phyloP scores from a whole-genome alignment of 2,888 invertebrate species.

The Orchestes rusci region DNA sequence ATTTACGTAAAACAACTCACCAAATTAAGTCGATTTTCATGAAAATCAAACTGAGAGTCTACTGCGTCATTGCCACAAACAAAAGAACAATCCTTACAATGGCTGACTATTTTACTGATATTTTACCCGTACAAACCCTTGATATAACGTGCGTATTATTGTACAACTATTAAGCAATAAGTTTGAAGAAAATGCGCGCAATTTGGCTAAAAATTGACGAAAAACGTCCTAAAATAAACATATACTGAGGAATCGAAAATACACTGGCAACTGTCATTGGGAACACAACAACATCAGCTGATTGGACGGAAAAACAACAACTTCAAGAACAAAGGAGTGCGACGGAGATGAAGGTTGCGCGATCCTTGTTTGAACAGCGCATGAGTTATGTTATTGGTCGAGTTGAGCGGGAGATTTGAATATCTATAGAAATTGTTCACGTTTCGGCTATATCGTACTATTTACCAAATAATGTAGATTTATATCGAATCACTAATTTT shows the following conservation, averaged over 20 bases:
- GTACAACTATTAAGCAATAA: no score
- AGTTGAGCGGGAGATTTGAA: no score
- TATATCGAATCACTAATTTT: no score
- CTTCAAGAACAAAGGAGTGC: constrained; percentile 18
- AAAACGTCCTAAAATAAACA: no score
- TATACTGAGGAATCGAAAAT: neutral
- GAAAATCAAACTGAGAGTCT: constrained; percentile 11
- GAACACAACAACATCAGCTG: constrained; percentile 39
- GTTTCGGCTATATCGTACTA: no score
- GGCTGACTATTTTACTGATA: constrained; percentile 14
- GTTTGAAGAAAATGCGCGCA: no score
- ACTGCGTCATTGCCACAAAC: constrained; percentile 25
- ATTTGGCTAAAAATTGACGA: constrained; percentile 3
- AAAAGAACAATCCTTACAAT: constrained; percentile 18
- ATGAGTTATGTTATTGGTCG: constrained; percentile 7
- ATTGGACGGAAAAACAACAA: constrained; percentile 31
- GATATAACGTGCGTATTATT: no score
- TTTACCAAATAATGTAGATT: no score
- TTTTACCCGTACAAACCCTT: no score
- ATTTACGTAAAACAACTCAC: no score
- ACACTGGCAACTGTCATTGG: constrained; percentile 30
- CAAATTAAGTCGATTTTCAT: constrained; percentile 5
- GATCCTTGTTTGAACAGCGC: constrained; percentile 2
- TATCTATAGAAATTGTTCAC: no score
- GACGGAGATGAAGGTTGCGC: constrained; percentile 15